Evolutionary conservation across 2,797 vertebrate species (phyloP), one percentile per base, ranked within the genome.

Genomic region (Threskiornis aethiopicus): DNA sequence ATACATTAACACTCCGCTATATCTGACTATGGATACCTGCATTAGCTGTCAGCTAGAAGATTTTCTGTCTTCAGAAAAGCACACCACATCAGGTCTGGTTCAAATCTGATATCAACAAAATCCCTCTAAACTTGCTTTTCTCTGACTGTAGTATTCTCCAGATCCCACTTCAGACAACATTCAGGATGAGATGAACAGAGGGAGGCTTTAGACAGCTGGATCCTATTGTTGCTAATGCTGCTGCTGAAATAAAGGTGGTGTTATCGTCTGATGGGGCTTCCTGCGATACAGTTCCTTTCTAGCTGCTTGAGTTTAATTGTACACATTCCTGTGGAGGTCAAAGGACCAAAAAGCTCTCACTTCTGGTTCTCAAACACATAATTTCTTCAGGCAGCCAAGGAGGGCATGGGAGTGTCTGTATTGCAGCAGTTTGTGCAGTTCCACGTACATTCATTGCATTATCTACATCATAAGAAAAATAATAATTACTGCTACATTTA

Each of bases 101-200:
- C 72, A 94, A 90, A 92, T 70, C 51, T 83, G 77, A 19, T 93
- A 91, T 31, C 42, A 73, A 62, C 10, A 90, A 92, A 95, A 90
- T 62, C 77, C 69, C 37, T 77, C 26, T 82, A 92, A 92, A 96
- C 46, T 84, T 80, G 15, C 49, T 94, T 91, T 94, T 85, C 57
- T 78, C 46, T 85, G 64, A 90, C 80, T 54, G 16, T 16, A 52
- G 33, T 79, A 80, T 90, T 95, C 65, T 89, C 78, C 51, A 93
- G 95, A 96, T 95, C 75, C 52, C 85, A 82, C 81, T 97, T 97
- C 89, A 96, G 65, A 91, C 37, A 93, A 91, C 75, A 91, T 44
- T 46, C 44, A 84, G 65, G 73, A 94, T 57, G 83, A 96, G 72
- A 49, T 94, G 84, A 91, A 88, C n/a, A 91, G 49, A 59, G 51